These are phyloP conservation scores for Cenopis cana DNA, from an alignment of 2,888 invertebrate species.

Conservation along the genomic window DNA sequence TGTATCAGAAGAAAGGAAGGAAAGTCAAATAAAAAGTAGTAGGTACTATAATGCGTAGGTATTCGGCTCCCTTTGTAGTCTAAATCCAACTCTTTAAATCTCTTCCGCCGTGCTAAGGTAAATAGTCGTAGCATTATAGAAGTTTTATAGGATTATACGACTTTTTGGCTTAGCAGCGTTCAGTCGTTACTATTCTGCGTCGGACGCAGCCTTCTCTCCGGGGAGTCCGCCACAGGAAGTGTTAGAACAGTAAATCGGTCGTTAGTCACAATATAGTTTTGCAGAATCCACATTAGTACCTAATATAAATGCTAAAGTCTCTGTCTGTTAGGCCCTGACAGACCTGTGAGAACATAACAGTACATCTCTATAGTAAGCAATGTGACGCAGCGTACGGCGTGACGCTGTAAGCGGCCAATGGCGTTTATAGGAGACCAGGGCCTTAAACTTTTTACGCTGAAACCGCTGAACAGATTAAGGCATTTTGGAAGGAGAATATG, in stretches of 20 bases:
- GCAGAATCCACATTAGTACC: neutral
- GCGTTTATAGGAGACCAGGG: too few species aligned
- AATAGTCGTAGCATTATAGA: neutral
- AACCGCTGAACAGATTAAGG: too few species aligned
- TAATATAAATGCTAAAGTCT: too few species aligned
- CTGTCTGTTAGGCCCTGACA: too few species aligned
- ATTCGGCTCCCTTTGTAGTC: constrained; percentile 12
- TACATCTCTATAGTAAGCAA: too few species aligned
- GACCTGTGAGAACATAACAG: too few species aligned
- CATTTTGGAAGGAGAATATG: too few species aligned
- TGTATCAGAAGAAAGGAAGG: neutral
- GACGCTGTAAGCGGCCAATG: too few species aligned
- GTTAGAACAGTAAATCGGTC: constrained; percentile 22
- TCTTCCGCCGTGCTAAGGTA: neutral
- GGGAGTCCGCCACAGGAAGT: constrained; percentile 40
- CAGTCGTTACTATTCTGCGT: constrained; percentile 52
- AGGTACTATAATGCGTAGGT: constrained; percentile 16
- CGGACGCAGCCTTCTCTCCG: constrained; percentile 61
- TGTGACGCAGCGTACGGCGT: too few species aligned
- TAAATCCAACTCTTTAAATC: constrained; percentile 43
- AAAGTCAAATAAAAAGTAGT: constrained; percentile 8
- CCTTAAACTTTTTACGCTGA: too few species aligned
- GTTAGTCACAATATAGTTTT: constrained; percentile 5
- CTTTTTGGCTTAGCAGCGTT: neutral
- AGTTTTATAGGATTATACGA: neutral